These are phyloP conservation scores for Myxocyprinus asiaticus DNA, from an alignment of 2,113 vertebrate genomes.

Conservation along the genomic window DNA sequence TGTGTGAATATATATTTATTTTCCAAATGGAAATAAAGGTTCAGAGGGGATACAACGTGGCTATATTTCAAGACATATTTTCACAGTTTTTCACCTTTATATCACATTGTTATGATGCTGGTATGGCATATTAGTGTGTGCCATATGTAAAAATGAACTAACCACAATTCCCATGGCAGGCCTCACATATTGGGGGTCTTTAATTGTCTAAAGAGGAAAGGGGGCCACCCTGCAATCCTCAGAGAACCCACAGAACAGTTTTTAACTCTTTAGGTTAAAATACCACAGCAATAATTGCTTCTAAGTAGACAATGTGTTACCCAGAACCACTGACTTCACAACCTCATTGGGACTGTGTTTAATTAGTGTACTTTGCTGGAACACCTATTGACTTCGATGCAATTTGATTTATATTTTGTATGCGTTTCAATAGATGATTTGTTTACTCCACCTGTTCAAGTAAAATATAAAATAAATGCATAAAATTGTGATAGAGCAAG, in stretches of 20 bases:
- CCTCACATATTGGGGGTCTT: constrained; percentile 24
- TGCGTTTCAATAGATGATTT: not conserved
- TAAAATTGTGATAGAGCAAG: not conserved
- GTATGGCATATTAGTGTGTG: not conserved
- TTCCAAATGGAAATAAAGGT: not conserved
- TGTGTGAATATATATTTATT: not conserved
- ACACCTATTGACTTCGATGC: not conserved
- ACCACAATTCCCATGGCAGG: constrained; percentile 34
- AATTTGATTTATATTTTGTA: not conserved
- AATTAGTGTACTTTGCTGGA: not conserved
- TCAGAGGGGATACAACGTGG: not conserved
- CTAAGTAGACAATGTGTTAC: constrained; percentile 27
- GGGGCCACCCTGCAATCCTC: constrained; percentile 48
- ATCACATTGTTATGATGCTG: not conserved
- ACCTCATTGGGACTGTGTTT: not conserved
- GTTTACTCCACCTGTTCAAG: not conserved
- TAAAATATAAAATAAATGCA: not conserved
- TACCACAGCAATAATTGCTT: constrained; percentile 48
- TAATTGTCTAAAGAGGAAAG: constrained; percentile 12
- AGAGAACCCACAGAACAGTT: constrained; percentile 48
- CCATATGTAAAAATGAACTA: constrained; percentile 33
- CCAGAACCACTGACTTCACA: constrained; percentile 33
- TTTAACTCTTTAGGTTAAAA: constrained; percentile 10
- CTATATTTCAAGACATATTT: not conserved
- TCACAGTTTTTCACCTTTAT: not conserved